Conservation (phyloP, 2,797 vertebrate genomes). For the Nannoperca obscura region DNA sequence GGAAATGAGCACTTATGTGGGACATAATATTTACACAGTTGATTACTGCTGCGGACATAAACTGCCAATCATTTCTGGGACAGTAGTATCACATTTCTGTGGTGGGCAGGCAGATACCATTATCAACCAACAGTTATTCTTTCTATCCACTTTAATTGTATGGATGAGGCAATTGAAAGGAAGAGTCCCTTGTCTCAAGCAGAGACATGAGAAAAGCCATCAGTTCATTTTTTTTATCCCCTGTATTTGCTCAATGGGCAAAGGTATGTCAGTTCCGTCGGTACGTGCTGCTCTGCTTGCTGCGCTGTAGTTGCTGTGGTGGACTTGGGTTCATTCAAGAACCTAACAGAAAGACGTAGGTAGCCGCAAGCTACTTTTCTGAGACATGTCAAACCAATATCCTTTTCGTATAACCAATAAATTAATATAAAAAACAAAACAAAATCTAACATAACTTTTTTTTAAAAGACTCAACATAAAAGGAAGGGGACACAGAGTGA, state of each 20-base stretch:
- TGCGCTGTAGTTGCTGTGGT: constrained; percentile 39
- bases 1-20: constrained; percentile 14
- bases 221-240: constrained; percentile 68
- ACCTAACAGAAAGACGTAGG: constrained; percentile 51
- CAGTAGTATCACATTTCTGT: constrained; percentile 7
- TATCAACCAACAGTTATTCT: constrained; percentile 18
- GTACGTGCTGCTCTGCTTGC: constrained; percentile 56
- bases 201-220: constrained; percentile 52
- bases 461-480: constrained; percentile 70
- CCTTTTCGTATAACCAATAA: constrained; percentile 63
- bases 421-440: constrained; percentile 52
- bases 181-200: constrained; percentile 49
- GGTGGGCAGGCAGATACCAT: neutral
- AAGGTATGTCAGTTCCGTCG: constrained; percentile 32
- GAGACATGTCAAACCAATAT: constrained; percentile 71
- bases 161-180: constrained; percentile 25
- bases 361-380: constrained; percentile 67
- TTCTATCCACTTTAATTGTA: constrained; percentile 34
- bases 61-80: constrained; percentile 26
- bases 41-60: neutral
- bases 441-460: constrained; percentile 48
- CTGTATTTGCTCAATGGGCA: constrained; percentile 82
- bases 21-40: constrained; percentile 11
- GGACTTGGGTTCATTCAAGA: constrained; percentile 53
- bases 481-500: constrained; percentile 76